Evolutionary conservation across 2,888 invertebrate genomes (phyloP), one percentile per base, ranked within the genome.

Genomic region (Gasteruption jaculator): DNA sequence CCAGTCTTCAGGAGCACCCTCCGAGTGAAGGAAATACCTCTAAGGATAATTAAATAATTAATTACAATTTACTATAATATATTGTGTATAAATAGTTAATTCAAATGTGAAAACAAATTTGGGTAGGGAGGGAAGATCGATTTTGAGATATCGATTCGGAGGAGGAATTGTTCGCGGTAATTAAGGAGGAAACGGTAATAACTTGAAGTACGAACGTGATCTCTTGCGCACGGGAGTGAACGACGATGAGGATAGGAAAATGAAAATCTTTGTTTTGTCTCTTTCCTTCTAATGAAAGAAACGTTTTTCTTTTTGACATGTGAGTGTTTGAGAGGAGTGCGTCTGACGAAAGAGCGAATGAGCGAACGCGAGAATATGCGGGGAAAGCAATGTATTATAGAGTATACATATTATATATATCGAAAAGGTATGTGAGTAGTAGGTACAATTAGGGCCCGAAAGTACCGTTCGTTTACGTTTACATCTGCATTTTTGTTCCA

Each of bases 81-180:
- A 70, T 70, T 68, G 68, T 63, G 65, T 68, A 69, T 68, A 69
- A 68, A 66, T 70, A 70, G 67, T 63, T 70, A 70, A 68, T 70
- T 68, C 58, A 68, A 68, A 62, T n/a, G n/a, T n/a, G n/a, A n/a
- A n/a, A n/a, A n/a, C n/a, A n/a, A n/a, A n/a, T n/a, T n/a, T 62
- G 57, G 55, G 56, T 41, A 54, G 53, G 53, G 52, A 44, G 45
- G 18, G 43, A 42, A 46, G 41, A 40, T 42, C 38, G 48, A 46
- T n/a, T n/a, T n/a, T n/a, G n/a, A n/a, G n/a, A n/a, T n/a, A n/a
- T n/a, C n/a, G n/a, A n/a, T n/a, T n/a, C n/a, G n/a, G n/a, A n/a
- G n/a, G n/a, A n/a, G n/a, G n/a, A n/a, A n/a, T n/a, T n/a, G n/a
- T n/a, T n/a, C n/a, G n/a, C n/a, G n/a, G n/a, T n/a, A n/a, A n/a